Evolutionary conservation across 1,140 invertebrate genomes (phyloP).

Genomic region (Drosophila nasuta): DNA sequence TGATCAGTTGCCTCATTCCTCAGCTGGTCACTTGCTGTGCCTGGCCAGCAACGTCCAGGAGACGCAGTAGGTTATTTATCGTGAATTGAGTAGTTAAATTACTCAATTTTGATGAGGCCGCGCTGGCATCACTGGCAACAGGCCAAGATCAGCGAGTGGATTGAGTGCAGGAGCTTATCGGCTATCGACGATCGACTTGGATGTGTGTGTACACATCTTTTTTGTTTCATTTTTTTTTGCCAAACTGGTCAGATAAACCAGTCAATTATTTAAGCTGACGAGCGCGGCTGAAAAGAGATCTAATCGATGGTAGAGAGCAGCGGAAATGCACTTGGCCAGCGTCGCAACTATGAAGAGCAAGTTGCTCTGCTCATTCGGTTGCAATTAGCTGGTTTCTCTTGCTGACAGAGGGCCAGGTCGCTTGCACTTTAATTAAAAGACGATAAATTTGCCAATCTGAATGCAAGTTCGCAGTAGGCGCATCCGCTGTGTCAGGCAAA

Average conservation of each 20-base stretch:
- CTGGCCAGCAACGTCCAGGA: constrained; percentile 15
- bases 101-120: constrained; percentile 73
- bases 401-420: constrained; percentile 74
- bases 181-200: constrained; percentile 34
- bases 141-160: constrained; percentile 21
- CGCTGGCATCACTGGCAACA: constrained; percentile 1
- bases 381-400: constrained; percentile 67
- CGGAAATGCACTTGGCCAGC: constrained; percentile 51
- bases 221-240: background rate
- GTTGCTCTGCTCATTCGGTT: constrained; percentile 39
- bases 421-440: constrained; percentile 83
- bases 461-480: constrained; percentile 33
- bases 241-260: constrained; percentile 47
- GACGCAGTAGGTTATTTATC: constrained; percentile 74
- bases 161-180: constrained; percentile 50
- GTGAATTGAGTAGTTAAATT: constrained; percentile 82
- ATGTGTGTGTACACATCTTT: constrained; percentile 57
- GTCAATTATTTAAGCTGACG: constrained; percentile 53
- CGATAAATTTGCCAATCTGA: constrained; percentile 82
- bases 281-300: constrained; percentile 23
- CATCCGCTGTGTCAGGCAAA: constrained; percentile 7
- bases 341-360: constrained; percentile 16
- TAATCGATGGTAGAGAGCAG: constrained; percentile 43
- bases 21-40: constrained; percentile 45
- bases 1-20: constrained; percentile 12